Evolutionary conservation across 2,797 vertebrate genomes (phyloP), one percentile per base, ranked within the genome.

Genomic region (Macrochelys suwanniensis): DNA sequence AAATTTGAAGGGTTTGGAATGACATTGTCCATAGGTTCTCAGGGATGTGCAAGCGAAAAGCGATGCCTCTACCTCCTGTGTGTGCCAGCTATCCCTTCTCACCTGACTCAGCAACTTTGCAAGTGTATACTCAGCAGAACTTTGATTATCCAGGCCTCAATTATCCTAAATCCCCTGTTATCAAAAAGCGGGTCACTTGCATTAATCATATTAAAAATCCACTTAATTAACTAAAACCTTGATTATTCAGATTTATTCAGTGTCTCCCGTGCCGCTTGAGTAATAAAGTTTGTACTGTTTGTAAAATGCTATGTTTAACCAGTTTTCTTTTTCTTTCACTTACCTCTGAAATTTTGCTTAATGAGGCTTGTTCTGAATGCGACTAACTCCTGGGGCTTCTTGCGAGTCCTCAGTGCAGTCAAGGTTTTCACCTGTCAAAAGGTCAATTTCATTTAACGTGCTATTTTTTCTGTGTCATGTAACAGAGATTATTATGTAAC

Each of bases 291-390:
- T 54, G 5, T 7, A 91, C 65, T 82, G 79, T 89, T 94, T 12
- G 23, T 49, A 88, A 92, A 93, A 74, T 94, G 33, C 1, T 79
- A 1, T 49, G 74, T 89, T 89, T 91, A 85, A 28, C 82, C 90
- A 47, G 80, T 33, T 33, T 47, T 82, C 26, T 47, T 74, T 94
- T 47, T 82, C 80, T 54, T 74, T 94, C 42, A 12, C 45, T 37
- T 82, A 80, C 45, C 42, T 80, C 61, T 92, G 82, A 94, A 92
- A 91, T 85, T 91, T 68, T 94, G 85, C n/a, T 95, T 94, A 96
- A 97, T 92, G 90, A 94, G 49, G 77, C 93, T 84, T 91, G 16
- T 91, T 95, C 88, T 80, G 85, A 91, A 92, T 2, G 49, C 47
- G 53, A 33, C 90, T 50, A 87, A 16, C 6, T 81, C 15, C 59